These are phyloP conservation scores for Drosophila gaucha DNA, from an alignment of 2,888 invertebrate genomes.

Conservation along the genomic window DNA sequence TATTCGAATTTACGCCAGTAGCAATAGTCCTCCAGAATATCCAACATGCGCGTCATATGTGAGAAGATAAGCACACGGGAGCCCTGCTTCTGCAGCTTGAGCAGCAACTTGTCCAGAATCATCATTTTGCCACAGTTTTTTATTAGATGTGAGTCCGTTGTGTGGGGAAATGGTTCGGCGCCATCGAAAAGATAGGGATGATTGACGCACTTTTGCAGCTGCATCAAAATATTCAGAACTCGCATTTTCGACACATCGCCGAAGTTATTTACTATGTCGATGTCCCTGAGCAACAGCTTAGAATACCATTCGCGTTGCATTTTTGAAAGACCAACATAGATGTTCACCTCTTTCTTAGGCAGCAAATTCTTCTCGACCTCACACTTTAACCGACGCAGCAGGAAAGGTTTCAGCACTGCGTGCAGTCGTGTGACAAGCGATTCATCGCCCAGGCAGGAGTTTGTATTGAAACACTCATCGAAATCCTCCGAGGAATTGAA, in stretches of 20 bases:
- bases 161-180: constrained; percentile 99
- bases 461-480: constrained; percentile 99
- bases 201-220: constrained; percentile 98
- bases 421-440: constrained; percentile 96
- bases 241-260: constrained; percentile 98
- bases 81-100: constrained; percentile 94
- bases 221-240: constrained; percentile 99
- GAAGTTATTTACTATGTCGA: constrained; percentile 98
- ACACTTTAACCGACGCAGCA: constrained; percentile 96
- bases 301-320: constrained; percentile 99
- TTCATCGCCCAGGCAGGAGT: constrained; percentile 95
- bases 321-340: constrained; percentile 98
- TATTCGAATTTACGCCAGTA: constrained; percentile 94
- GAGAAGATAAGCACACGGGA: constrained; percentile 97
- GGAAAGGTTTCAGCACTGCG: constrained; percentile 96
- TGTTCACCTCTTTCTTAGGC: constrained; percentile 99
- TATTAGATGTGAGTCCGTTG: constrained; percentile 97
- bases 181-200: constrained; percentile 99
- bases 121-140: constrained; percentile 98
- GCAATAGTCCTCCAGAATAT: constrained; percentile 98
- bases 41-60: constrained; percentile 98
- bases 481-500: constrained; percentile 99
- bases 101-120: constrained; percentile 96
- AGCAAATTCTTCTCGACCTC: constrained; percentile 98
- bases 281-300: constrained; percentile 99